These are phyloP conservation scores for Tamandua tetradactyla DNA, from an alignment of 2,797 vertebrate species.

Conservation along the genomic window DNA sequence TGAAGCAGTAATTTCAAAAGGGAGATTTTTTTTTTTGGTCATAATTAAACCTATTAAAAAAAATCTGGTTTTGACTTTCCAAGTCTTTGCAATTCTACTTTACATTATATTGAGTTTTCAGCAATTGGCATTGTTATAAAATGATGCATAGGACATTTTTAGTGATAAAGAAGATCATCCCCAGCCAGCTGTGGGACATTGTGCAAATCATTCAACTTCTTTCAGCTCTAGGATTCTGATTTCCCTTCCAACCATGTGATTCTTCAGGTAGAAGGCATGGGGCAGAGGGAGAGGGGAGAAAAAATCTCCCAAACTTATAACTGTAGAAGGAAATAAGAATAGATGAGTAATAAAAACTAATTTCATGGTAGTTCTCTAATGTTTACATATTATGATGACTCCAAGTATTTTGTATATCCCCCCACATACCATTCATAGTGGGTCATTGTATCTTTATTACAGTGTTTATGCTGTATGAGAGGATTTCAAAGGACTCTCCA, in stretches of 20 bases:
- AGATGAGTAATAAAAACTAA: conserved; percentile 61
- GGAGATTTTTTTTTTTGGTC: background rate
- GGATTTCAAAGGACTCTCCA: conserved; percentile 50
- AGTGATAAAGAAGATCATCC: conserved; percentile 28
- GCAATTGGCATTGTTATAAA: conserved; percentile 38
- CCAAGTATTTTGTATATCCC: conserved; percentile 58
- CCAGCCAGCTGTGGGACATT: background rate
- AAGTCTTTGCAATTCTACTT: background rate
- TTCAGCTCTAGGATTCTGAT: conserved; percentile 1
- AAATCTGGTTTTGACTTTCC: conserved; percentile 12
- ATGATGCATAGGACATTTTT: conserved; percentile 30
- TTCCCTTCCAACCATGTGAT: background rate
- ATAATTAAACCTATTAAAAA: conserved; percentile 26
- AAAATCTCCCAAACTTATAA: conserved; percentile 34
- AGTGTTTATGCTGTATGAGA: conserved; percentile 43
- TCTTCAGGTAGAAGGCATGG: background rate
- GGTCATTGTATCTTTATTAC: conserved; percentile 61
- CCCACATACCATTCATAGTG: conserved; percentile 56
- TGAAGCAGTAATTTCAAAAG: background rate
- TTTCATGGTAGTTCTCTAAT: conserved; percentile 60
- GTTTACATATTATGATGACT: conserved; percentile 64
- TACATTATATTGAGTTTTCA: conserved; percentile 28
- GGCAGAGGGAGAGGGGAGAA: background rate
- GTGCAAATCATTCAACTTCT: conserved; percentile 10
- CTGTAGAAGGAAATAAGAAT: conserved; percentile 56